Evolutionary conservation across 2,888 invertebrate species (phyloP).

Genomic region (Apomyelois bistriatella): DNA sequence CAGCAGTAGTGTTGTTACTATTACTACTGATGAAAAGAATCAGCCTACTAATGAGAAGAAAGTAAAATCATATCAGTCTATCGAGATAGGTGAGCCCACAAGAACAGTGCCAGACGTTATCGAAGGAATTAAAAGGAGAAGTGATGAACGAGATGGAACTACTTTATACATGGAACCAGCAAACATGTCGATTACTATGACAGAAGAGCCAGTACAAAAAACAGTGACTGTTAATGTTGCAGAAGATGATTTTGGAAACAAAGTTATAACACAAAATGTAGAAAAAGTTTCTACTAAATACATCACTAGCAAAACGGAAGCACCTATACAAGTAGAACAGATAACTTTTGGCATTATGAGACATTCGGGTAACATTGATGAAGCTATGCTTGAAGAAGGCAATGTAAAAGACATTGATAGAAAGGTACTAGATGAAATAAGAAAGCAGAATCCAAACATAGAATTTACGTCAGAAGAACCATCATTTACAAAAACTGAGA

Average conservation of each 20-base stretch:
- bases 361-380: constrained; percentile 55
- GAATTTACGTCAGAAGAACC: constrained; percentile 70
- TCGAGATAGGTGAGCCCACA: constrained; percentile 67
- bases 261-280: constrained; percentile 71
- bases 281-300: constrained; percentile 69
- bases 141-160: constrained; percentile 56
- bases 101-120: constrained; percentile 66
- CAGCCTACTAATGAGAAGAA: constrained; percentile 50
- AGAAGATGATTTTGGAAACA: constrained; percentile 73
- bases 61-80: constrained; percentile 66
- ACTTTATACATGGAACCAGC: constrained; percentile 72
- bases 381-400: constrained; percentile 65
- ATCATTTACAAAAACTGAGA: constrained; percentile 70
- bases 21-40: constrained; percentile 60
- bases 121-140: constrained; percentile 60
- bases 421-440: constrained; percentile 66
- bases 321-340: constrained; percentile 72
- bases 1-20: constrained; percentile 66
- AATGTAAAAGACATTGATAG: constrained; percentile 65
- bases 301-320: constrained; percentile 59
- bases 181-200: constrained; percentile 67
- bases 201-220: constrained; percentile 72
- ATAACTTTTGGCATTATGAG: constrained; percentile 68
- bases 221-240: constrained; percentile 72
- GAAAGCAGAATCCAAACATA: constrained; percentile 67